phyloP scores from a whole-genome alignment of 2,888 invertebrate genomes.

The Taenaris catops region DNA sequence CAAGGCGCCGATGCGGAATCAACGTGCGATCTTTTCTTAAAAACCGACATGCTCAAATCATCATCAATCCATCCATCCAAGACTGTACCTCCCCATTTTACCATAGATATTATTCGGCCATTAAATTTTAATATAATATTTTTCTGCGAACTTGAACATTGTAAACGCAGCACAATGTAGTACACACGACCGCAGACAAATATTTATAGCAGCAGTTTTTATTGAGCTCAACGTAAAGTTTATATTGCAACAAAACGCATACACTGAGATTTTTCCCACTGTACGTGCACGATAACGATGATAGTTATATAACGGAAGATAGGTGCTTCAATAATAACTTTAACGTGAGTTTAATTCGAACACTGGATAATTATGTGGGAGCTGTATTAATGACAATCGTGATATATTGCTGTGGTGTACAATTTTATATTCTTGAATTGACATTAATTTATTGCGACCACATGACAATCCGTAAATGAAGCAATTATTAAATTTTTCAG shows the following conservation, averaged over 20 bases:
- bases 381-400: conserved; percentile 35
- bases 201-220: background rate
- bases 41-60: no score
- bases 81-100: no score
- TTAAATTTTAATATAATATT: no score
- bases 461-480: conserved; percentile 25
- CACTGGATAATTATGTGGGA: conserved; percentile 35
- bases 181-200: background rate
- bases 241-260: conserved; percentile 3
- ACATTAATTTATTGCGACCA: conserved; percentile 26
- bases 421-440: conserved; percentile 28
- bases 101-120: no score
- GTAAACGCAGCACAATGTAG: conserved; percentile 15
- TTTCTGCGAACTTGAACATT: conserved; percentile 13
- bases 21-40: no score
- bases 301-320: conserved; percentile 45
- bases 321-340: conserved; percentile 53
- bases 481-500: conserved; percentile 25
- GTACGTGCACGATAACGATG: conserved; percentile 43
- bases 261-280: conserved; percentile 8
- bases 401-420: conserved; percentile 33
- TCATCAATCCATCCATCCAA: no score
- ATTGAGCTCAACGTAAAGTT: conserved; percentile 8
- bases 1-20: no score
- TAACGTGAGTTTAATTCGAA: conserved; percentile 51